Conservation (phyloP, 2,113 vertebrate genomes). For the Strix uralensis region DNA sequence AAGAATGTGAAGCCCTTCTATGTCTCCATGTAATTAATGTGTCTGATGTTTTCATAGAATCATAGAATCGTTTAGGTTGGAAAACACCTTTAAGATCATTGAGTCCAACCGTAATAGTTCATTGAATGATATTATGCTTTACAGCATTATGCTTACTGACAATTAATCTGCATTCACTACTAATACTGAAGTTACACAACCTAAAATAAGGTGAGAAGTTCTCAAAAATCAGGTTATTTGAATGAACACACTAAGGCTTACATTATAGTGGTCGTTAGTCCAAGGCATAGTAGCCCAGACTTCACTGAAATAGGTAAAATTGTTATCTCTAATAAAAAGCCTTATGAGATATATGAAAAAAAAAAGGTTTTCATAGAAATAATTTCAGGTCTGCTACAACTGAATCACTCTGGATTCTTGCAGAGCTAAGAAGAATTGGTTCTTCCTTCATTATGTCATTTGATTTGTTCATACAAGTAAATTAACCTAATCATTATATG, state of each 20-base stretch:
- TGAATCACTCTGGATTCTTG: neutral
- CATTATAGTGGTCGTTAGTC: neutral
- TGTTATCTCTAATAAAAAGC: neutral
- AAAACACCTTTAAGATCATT: neutral
- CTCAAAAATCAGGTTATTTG: neutral
- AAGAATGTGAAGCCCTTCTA: neutral
- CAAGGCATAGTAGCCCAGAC: neutral
- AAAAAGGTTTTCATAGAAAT: neutral
- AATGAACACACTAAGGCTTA: neutral
- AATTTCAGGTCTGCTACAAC: neutral
- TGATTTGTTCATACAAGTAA: conserved; percentile 10
- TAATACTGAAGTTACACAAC: neutral
- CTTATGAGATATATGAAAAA: neutral
- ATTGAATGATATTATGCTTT: neutral
- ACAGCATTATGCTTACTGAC: neutral
- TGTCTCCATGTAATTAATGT: neutral
- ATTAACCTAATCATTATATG: conserved; percentile 27
- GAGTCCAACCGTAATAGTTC: neutral
- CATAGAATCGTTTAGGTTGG: neutral
- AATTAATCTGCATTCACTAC: neutral
- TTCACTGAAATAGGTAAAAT: neutral
- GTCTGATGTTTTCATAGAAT: neutral
- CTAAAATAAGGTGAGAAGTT: neutral
- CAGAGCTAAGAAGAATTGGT: neutral
- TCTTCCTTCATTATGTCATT: neutral